Evolutionary conservation across 2,888 invertebrate species (phyloP), one percentile per base, ranked within the genome.

Genomic region (Oscheius myriophilus): DNA sequence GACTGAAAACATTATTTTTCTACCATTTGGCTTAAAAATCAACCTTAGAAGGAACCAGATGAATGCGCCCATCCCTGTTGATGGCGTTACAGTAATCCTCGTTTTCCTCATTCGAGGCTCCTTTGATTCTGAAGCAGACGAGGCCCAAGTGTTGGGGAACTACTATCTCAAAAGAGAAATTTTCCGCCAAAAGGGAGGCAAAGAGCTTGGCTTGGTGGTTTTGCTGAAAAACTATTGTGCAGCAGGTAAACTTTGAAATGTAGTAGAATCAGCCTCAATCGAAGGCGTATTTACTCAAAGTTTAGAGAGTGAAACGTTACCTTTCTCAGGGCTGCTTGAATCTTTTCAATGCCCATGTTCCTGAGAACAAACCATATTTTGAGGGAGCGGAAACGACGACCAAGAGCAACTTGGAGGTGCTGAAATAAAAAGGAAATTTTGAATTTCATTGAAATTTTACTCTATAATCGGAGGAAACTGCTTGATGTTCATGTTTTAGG

Each of bases 331-430:
- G 96, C 95, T 67, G 91, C 91, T 87, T 94, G 95, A 62, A 98
- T 89, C 0, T 95, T 95, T 70, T 92, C 92, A 81, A 96, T 92
- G 18, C 97, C 97, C 86, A 94, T 95, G 80, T 91, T 92, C 75
- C 97, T 90, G 81, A 98, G 89, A 75, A 96, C 96, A 88, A 97
- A 98, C 97, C 97, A 98, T 42, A 98, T 89, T 87, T 98, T 98
- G 74, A 98, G 90, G 0, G 96, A 93, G 70, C 97, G 91, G 89
- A 98, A 98, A 74, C 97, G 90, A 45, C 97, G 91, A 87, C 96
- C 96, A 61, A 98, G 89, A 2, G 97, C 94, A 25, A 86, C 81
- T 83, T 86, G 86, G 9, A 85, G 73, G 51, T 86, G 84, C 86
- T 86, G 69, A 43, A 67, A 57, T 25, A 7, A 9, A 3, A 33